These are phyloP conservation scores for Amphipyra berbera DNA, from an alignment of 2,888 invertebrate species.

Conservation along the genomic window DNA sequence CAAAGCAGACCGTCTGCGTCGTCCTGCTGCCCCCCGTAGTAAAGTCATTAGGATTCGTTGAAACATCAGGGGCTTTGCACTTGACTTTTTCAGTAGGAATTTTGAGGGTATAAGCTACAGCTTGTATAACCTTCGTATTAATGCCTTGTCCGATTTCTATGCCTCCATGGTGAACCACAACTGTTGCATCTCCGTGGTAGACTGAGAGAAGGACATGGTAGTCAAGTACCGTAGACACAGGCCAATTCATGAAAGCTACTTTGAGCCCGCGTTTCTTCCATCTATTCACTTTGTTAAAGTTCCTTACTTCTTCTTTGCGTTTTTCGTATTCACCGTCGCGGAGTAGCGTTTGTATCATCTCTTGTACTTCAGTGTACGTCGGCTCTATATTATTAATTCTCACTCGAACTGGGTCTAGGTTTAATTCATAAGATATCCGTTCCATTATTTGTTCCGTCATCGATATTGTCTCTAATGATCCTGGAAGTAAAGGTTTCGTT, in stretches of 20 bases:
- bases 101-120: slow-evolving; percentile 91
- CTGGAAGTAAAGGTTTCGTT: slow-evolving; percentile 70
- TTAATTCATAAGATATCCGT: slow-evolving; percentile 88
- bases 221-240: slow-evolving; percentile 85
- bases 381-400: slow-evolving; percentile 73
- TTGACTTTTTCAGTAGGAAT: slow-evolving; percentile 91
- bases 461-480: slow-evolving; percentile 91
- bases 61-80: slow-evolving; percentile 91
- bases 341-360: slow-evolving; percentile 67
- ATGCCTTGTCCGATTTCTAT: slow-evolving; percentile 95
- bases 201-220: slow-evolving; percentile 91
- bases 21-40: slow-evolving; percentile 91
- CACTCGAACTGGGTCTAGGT: slow-evolving; percentile 90
- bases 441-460: slow-evolving; percentile 92
- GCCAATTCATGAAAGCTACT: slow-evolving; percentile 92
- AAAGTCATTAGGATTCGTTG: slow-evolving; percentile 91
- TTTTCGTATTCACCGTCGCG: slow-evolving; percentile 86
- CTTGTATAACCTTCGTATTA: slow-evolving; percentile 92
- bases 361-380: slow-evolving; percentile 80
- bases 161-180: slow-evolving; percentile 93
- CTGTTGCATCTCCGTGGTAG: slow-evolving; percentile 92
- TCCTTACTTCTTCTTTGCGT: slow-evolving; percentile 87
- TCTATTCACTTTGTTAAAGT: slow-evolving; percentile 91
- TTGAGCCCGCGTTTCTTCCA: slow-evolving; percentile 95
- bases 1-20: slow-evolving; percentile 69